Base-by-base conservation (phyloP, 2,113 vertebrate species). In the Chloropsis hardwickii region DNA sequence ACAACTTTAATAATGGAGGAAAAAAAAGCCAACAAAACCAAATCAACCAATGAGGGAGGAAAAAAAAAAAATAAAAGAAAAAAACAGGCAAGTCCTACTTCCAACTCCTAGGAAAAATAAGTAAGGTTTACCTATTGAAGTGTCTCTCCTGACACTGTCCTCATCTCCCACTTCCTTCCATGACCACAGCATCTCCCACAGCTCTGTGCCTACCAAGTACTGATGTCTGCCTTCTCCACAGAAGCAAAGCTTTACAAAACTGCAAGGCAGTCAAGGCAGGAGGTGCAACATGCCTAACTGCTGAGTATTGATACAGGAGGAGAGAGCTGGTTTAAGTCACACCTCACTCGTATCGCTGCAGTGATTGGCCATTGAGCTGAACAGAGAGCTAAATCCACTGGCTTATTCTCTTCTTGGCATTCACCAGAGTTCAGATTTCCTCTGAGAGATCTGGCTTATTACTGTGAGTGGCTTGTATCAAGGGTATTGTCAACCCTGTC, bases 281-380 rank as follows among this genome's bases (percentile, higher is more conserved):
- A 78, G 25, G 22, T 39, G 23, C 14, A 54, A 47, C 12, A 13
- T 1, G 2, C 1, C 1, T 24, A 29, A 21, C 54, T 61, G 25
- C 58, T 45, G 17, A 16, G 23, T 28, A 62, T 61, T 42, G 15
- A 33, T 29, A 23, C 29, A 61, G 58, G 21, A 70, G 40, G 33
- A 85, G 29, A 70, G 24, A 40, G 14, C 19, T 39, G 3, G 65
- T 18, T 48, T 37, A 27, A 88, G n/a, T 54, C 37, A 33, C 29
- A 66, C 23, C 58, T 76, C 14, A 9, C n/a, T 10, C 4, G 0
- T 33, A 51, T 47, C 0, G 0, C 24, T 1, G 2, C n/a, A 64
- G 51, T 35, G 33, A 76, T 44, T 11, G 4, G 14, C 42, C 62
- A 62, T n/a, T 29, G 51, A 94, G 65, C 50, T 42, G 72, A 90